A percentile compares a stretch with the other conserved stretches of the same genome.
Evolutionary conservation across 1,140 invertebrate species (phyloP).

Genomic region (Bombus ignitus): DNA sequence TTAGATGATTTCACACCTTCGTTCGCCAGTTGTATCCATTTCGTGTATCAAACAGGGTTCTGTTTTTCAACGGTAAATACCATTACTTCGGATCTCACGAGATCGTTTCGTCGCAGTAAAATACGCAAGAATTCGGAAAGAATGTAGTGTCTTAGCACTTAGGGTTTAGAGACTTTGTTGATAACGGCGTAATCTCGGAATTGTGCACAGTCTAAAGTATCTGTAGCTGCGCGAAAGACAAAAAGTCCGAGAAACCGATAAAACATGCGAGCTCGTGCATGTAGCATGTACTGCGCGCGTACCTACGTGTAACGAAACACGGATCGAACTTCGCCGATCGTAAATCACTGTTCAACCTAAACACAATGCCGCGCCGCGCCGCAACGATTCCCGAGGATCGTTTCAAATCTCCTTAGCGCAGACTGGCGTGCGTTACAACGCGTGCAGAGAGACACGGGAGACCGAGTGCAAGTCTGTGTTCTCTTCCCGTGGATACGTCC

Average conservation of each 20-base stretch:
- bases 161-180: not conserved
- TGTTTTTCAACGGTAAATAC: not conserved
- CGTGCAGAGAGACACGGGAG: slow-evolving; percentile 19
- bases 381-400: slow-evolving; percentile 49
- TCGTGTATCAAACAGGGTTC: not conserved
- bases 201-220: not conserved
- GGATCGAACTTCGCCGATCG: slow-evolving; percentile 22
- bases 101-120: not conserved
- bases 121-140: not conserved
- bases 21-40: not conserved
- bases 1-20: not conserved
- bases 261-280: slow-evolving; percentile 23
- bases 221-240: not conserved
- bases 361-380: slow-evolving; percentile 46
- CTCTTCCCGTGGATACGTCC: slow-evolving; percentile 17
- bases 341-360: slow-evolving; percentile 62
- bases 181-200: slow-evolving; percentile 15
- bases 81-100: not conserved
- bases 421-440: slow-evolving; percentile 25
- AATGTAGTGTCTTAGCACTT: not conserved
- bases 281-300: slow-evolving; percentile 14
- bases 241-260: slow-evolving; percentile 16
- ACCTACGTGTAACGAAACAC: slow-evolving; percentile 33
- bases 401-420: slow-evolving; percentile 58
- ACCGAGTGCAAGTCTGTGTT: slow-evolving; percentile 30